These are phyloP conservation scores for Dendrolimus houi DNA, from an alignment of 2,888 invertebrate genomes.

Conservation along the genomic window DNA sequence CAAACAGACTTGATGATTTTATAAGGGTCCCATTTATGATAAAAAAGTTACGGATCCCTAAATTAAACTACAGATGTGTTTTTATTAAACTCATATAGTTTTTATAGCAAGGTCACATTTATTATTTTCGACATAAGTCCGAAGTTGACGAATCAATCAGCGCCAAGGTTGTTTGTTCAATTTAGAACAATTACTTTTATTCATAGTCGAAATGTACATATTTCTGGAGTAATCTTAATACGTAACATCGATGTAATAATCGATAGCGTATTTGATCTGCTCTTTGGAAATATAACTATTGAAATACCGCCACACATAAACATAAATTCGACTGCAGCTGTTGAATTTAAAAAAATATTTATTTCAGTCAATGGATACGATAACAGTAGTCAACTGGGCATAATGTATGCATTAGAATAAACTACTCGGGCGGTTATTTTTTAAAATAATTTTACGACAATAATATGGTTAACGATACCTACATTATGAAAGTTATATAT, in stretches of 20 bases:
- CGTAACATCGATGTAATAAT: slow-evolving; percentile 29
- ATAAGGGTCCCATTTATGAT: too few relatives aligned
- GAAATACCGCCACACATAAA: slow-evolving; percentile 22
- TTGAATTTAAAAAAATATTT: slow-evolving; percentile 31
- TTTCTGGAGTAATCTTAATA: slow-evolving; percentile 11
- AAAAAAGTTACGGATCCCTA: too few relatives aligned
- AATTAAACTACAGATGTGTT: too few relatives aligned
- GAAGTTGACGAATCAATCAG: slow-evolving; percentile 28
- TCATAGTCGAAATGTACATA: slow-evolving; percentile 4
- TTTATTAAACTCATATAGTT: background rate
- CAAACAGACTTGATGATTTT: too few relatives aligned
- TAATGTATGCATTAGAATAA: slow-evolving; percentile 44
- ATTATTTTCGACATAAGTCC: slow-evolving; percentile 18
- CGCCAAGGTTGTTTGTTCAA: slow-evolving; percentile 44
- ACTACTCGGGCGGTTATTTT: slow-evolving; percentile 35
- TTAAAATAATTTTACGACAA: too few relatives aligned
- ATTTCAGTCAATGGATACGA: slow-evolving; percentile 36
- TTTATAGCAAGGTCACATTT: slow-evolving; percentile 17
- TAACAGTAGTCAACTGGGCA: slow-evolving; percentile 37
- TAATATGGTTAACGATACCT: too few relatives aligned
- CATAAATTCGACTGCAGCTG: slow-evolving; percentile 26
- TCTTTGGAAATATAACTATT: slow-evolving; percentile 10
- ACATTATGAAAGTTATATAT: too few relatives aligned
- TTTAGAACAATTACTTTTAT: slow-evolving; percentile 43
- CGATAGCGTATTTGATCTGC: slow-evolving; percentile 21